Conservation (phyloP, 2,888 invertebrate species). For the Ophion slaviceki region DNA sequence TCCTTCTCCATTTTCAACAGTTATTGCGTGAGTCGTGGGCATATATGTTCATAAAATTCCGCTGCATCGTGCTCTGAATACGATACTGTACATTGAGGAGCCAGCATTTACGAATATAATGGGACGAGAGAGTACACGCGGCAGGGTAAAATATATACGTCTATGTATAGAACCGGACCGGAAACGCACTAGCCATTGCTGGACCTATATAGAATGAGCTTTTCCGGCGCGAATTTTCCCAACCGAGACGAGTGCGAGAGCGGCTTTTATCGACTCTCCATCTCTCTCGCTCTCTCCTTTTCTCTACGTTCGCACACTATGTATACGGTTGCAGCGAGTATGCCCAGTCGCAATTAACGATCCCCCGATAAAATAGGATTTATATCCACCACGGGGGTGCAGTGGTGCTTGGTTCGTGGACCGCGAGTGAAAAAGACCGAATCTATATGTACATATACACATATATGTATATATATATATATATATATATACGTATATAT, state of each 20-base stretch:
- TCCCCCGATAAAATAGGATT: constrained; percentile 71
- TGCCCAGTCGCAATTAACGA: constrained; percentile 70
- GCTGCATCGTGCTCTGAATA: constrained; percentile 27
- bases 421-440: constrained; percentile 38
- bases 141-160: constrained; percentile 4
- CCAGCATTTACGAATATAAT: constrained; percentile 52
- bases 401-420: constrained; percentile 47
- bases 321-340: constrained; percentile 62
- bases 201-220: constrained; percentile 56
- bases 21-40: background rate
- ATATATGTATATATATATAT: background rate
- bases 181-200: constrained; percentile 61
- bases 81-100: constrained; percentile 26
- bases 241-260: constrained; percentile 68
- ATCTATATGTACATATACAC: constrained; percentile 5
- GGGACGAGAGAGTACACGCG: constrained; percentile 36
- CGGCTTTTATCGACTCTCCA: constrained; percentile 68
- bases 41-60: constrained; percentile 31
- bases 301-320: constrained; percentile 34
- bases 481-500: background rate
- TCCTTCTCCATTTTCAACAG: background rate
- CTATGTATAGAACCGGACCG: constrained; percentile 43
- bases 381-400: constrained; percentile 58
- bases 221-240: constrained; percentile 61
- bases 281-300: constrained; percentile 27